These are phyloP conservation scores for Diglossa cyanea DNA, from an alignment of 2,797 vertebrate species.

Conservation along the genomic window DNA sequence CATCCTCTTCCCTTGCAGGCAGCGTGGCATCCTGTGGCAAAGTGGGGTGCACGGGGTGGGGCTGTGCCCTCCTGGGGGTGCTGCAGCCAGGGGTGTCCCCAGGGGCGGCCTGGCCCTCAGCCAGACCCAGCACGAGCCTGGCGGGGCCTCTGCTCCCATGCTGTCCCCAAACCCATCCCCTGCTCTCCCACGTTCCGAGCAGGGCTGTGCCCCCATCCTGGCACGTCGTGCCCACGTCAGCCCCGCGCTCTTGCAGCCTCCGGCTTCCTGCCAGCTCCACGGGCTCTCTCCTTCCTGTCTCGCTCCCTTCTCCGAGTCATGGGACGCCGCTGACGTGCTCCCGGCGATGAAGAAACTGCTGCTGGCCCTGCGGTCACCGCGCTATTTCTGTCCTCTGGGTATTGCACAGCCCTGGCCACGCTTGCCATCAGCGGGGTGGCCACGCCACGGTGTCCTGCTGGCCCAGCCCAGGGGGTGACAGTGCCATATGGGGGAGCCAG, in stretches of 20 bases:
- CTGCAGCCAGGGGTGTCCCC: background rate
- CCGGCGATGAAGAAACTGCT: constrained; percentile 15
- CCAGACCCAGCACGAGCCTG: rapidly evolving
- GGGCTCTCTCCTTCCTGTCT: background rate
- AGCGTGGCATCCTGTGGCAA: background rate
- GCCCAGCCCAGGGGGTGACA: background rate
- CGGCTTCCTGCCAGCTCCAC: background rate
- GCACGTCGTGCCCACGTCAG: background rate
- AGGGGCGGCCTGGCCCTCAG: rapidly evolving
- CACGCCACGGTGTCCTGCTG: rapidly evolving
- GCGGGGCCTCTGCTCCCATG: background rate
- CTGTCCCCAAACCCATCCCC: rapidly evolving
- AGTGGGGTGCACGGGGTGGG: rapidly evolving
- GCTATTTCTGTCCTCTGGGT: constrained; percentile 31
- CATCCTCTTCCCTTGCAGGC: background rate
- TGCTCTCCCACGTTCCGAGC: rapidly evolving
- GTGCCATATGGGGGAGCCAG: rapidly evolving
- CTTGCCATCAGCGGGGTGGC: rapidly evolving
- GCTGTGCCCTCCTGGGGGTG: background rate
- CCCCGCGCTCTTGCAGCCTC: background rate
- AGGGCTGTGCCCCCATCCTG: rapidly evolving
- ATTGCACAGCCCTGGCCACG: background rate
- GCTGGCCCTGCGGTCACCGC: background rate
- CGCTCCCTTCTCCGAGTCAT: background rate
- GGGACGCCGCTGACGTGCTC: constrained; percentile 1